Evolutionary conservation across 2,113 vertebrate genomes (phyloP).

Genomic region (Vanacampus margaritifer): DNA sequence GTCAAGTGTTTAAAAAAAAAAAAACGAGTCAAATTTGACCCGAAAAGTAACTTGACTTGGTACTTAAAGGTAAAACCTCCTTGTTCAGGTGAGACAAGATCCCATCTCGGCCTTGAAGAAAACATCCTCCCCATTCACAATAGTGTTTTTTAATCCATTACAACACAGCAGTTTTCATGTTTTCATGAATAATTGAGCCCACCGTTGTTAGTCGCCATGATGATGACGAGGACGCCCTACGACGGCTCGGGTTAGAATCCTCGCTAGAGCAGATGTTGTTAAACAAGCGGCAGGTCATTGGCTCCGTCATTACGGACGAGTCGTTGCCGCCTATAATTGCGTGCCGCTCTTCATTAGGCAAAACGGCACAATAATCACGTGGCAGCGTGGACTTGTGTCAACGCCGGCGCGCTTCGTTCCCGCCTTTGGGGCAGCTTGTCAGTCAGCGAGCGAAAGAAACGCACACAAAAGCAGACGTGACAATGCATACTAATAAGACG

Average conservation of each 20-base stretch:
- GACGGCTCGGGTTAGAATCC: slow-evolving; percentile 18
- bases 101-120: slow-evolving; percentile 10
- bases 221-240: slow-evolving; percentile 28
- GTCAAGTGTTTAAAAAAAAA: background rate
- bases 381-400: slow-evolving; percentile 42
- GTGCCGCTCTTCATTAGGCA: slow-evolving; percentile 46
- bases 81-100: background rate
- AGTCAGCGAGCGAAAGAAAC: slow-evolving; percentile 18
- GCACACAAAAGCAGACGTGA: background rate
- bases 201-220: slow-evolving; percentile 22
- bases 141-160: slow-evolving; percentile 2
- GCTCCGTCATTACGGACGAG: slow-evolving; percentile 41
- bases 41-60: background rate
- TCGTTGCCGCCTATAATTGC: slow-evolving; percentile 41
- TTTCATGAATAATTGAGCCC: slow-evolving; percentile 15
- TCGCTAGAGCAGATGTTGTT: slow-evolving; percentile 37
- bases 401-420: slow-evolving; percentile 34
- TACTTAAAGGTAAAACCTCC: background rate
- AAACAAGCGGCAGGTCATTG: slow-evolving; percentile 50
- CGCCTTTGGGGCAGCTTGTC: slow-evolving; percentile 39
- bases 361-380: slow-evolving; percentile 20
- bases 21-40: background rate
- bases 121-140: slow-evolving; percentile 26
- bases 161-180: slow-evolving; percentile 7
- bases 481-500: background rate